Conservation (phyloP, 2,888 invertebrate species). For the Zhuqinia jingwanae region DNA sequence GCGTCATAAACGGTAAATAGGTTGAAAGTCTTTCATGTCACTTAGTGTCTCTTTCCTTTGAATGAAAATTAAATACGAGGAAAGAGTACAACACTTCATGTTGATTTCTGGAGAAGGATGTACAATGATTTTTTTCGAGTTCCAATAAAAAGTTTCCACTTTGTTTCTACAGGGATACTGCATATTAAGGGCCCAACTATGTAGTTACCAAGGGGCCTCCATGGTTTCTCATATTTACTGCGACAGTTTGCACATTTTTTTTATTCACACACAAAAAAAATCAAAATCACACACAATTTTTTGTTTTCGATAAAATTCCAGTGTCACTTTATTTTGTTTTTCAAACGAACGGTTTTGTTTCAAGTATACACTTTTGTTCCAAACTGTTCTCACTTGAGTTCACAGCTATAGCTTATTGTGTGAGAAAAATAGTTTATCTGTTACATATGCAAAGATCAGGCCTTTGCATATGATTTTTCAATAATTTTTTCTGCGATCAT, state of each 20-base stretch:
- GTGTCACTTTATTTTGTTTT: constrained; percentile 10
- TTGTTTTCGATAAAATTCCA: not conserved
- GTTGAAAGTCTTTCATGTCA: constrained; percentile 5
- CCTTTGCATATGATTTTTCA: constrained; percentile 63
- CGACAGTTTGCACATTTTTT: not conserved
- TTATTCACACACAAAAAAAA: too few species aligned
- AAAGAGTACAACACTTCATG: constrained; percentile 1
- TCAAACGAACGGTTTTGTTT: not conserved
- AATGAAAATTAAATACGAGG: not conserved
- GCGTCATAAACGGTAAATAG: constrained; percentile 9
- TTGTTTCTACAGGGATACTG: not conserved
- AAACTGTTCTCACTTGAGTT: not conserved
- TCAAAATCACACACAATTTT: not conserved
- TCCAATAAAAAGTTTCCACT: not conserved
- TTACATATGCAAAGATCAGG: constrained; percentile 64
- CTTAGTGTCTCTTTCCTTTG: constrained; percentile 26
- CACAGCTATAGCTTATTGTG: not conserved
- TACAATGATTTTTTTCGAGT: not conserved
- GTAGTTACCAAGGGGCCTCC: constrained; percentile 53
- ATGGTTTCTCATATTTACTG: constrained; percentile 43
- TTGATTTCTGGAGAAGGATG: not conserved
- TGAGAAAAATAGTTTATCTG: not conserved
- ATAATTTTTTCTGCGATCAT: not conserved
- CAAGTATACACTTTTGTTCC: not conserved
- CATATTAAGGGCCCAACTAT: constrained; percentile 17